A percentile compares a stretch with the other conserved stretches of the same genome.
These are phyloP conservation scores for Incurvaria masculella DNA, from an alignment of 2,888 invertebrate genomes.

Conservation along the genomic window DNA sequence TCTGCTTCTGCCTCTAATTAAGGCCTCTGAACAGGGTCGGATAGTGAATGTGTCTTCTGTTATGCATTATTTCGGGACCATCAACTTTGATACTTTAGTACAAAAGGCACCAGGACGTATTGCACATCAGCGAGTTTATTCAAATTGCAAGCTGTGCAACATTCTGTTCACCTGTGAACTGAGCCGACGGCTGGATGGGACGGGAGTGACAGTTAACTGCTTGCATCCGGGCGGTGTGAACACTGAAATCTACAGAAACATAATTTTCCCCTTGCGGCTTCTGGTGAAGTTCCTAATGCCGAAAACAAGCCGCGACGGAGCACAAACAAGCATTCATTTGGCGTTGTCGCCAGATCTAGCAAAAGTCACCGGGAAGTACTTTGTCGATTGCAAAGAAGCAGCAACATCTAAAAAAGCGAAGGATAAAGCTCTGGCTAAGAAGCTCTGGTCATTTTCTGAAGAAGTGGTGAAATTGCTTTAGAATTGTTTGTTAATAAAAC, in stretches of 20 bases:
- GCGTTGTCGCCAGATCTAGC: slow-evolving; percentile 53
- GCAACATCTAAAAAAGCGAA: slow-evolving; percentile 49
- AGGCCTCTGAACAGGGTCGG: slow-evolving; percentile 65
- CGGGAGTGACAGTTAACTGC: slow-evolving; percentile 71
- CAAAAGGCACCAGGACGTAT: slow-evolving; percentile 54
- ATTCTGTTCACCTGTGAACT: slow-evolving; percentile 67
- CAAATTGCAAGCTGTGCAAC: slow-evolving; percentile 73
- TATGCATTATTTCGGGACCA: slow-evolving; percentile 62
- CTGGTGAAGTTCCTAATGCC: slow-evolving; percentile 59
- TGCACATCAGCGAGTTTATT: slow-evolving; percentile 49
- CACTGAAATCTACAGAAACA: slow-evolving; percentile 71
- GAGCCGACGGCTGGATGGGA: slow-evolving; percentile 56
- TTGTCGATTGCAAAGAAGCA: slow-evolving; percentile 54
- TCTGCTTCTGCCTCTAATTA: slow-evolving; percentile 71
- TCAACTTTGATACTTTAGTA: slow-evolving; percentile 66
- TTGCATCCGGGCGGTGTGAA: slow-evolving; percentile 79
- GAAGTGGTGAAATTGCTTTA: slow-evolving; percentile 45
- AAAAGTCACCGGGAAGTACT: slow-evolving; percentile 62
- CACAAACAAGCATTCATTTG: slow-evolving; percentile 62
- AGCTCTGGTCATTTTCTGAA: slow-evolving; percentile 65
- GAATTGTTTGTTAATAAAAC: too few species aligned
- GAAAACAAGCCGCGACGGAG: slow-evolving; percentile 64
- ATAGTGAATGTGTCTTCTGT: slow-evolving; percentile 75
- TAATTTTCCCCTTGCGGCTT: slow-evolving; percentile 56
- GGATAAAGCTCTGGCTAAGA: slow-evolving; percentile 51